Base-by-base conservation (phyloP, 2,888 invertebrate genomes). In the Stenichneumon culpator region DNA sequence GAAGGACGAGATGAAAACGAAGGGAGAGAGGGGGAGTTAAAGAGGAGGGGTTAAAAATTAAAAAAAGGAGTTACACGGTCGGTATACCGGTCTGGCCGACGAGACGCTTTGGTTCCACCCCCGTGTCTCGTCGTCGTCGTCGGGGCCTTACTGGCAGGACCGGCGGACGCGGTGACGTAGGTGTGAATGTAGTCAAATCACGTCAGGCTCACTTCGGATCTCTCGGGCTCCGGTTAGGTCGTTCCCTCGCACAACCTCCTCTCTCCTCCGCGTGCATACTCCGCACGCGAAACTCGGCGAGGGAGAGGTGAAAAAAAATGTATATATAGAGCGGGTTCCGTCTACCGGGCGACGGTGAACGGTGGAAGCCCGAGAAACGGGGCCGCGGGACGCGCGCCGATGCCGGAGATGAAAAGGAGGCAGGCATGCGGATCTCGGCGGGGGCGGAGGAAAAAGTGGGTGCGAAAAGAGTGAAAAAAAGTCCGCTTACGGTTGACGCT, bases 131-230 rank as follows among this genome's bases (percentile, higher is more conserved):
- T 82, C 63, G 69, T 63, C 67, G 70, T 69, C 44, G 68, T 69
- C 70, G 78, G 78, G 47, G 79, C 68, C 78, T 73, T 83, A 74
- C 82, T 67, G 82, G 85, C 75, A 79, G 67, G 47, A 57, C 73
- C 69, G 78, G 60, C 87, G 88, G 87, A 88, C 86, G 88, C 87
- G 88, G 88, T 86, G 87, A 84, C 88, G 90, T 92, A 92, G 92
- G 92, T 92, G 93, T 91, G 93, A 93, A 93, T 90, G 89, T 90
- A 92, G 92, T 93, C 93, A 92, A 93, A 92, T 93, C 92, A 90
- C 91, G 91, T 92, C 91, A 90, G 88, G 88, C 89, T 91, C 90
- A 87, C 88, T 87, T 89, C 83, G 89, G 86, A 87, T 80, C 36
- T 68, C 44, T 81, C 52, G 77, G 72, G 63, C 52, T 78, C 69